These are phyloP conservation scores for Parotocinclus haroldoi DNA, from an alignment of 2,797 vertebrate species.

Conservation along the genomic window DNA sequence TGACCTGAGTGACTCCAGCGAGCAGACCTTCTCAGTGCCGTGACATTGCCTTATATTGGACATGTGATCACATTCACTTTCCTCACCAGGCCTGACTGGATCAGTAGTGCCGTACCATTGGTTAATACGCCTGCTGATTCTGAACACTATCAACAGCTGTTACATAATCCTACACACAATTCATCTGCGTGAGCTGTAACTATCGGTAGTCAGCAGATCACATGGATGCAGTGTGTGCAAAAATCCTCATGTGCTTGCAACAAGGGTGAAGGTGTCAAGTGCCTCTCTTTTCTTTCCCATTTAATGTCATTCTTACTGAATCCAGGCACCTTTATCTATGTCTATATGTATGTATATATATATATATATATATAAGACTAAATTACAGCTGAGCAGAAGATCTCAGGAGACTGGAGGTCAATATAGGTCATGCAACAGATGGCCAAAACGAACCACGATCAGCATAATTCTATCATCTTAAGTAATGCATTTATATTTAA, in stretches of 20 bases:
- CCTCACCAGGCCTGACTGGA: slow-evolving; percentile 2
- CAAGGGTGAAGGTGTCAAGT: not conserved
- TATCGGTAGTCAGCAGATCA: no score
- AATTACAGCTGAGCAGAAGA: slow-evolving; percentile 10
- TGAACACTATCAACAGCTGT: not conserved
- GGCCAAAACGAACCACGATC: slow-evolving; percentile 2
- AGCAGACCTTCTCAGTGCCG: slow-evolving; percentile 3
- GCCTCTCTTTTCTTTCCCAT: slow-evolving; percentile 3
- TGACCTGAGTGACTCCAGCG: slow-evolving; percentile 8
- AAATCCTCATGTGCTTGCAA: slow-evolving; percentile 6
- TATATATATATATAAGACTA: not conserved
- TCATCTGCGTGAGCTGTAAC: slow-evolving; percentile 5
- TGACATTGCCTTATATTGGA: slow-evolving; percentile 12
- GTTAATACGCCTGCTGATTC: slow-evolving; percentile 1
- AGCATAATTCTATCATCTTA: slow-evolving; percentile 12
- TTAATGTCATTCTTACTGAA: slow-evolving; percentile 13
- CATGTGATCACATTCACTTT: slow-evolving; percentile 9
- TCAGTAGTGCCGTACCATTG: not conserved
- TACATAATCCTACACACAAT: slow-evolving; percentile 18
- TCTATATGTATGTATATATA: slow-evolving; percentile 17
- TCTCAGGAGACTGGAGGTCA: slow-evolving; percentile 5
- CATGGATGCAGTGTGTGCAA: not conserved
- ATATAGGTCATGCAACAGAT: slow-evolving; percentile 1
- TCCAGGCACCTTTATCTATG: no score
- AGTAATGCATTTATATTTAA: slow-evolving; percentile 31